Evolutionary conservation across 2,888 invertebrate genomes (phyloP), one percentile per base, ranked within the genome.

Genomic region (Nymphalis polychloros): DNA sequence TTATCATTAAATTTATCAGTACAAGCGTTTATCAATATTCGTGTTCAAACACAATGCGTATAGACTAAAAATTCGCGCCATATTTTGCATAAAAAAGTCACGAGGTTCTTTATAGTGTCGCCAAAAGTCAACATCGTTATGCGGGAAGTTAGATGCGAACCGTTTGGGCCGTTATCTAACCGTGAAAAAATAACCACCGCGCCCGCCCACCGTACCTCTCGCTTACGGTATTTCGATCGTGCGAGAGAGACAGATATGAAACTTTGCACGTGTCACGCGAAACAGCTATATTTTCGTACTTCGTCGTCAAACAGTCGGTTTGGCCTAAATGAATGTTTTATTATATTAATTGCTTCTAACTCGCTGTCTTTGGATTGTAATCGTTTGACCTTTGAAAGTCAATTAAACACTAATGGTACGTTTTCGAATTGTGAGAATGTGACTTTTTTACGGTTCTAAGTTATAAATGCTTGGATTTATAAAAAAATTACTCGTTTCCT

Each of bases 161-260:
- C 80, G 85, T 84, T 85, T 79, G 77, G 81, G 81, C 90, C 90
- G 91, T 89, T 90, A 91, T 87, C 86, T 91, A 89, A 85, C 90
- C 84, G 88, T 86, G 87, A 90, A 91, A 91, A 92, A 91, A 89
- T 84, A 82, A 75, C 78, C 77, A 73, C 73, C 59, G 63, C 81
- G 77, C 84, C 84, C 90, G 87, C 90, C 90, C 88, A 88, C 89
- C 77, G 72, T 67, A 76, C 80, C 81, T 81, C 81, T 84, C 78
- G 82, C 86, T 88, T 88, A 90, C 91, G 90, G 91, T 91, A 90
- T 91, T 91, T 90, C 87, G 89, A 90, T 82, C 84, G 90, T 77
- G 87, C 74, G 85, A 90, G 73, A 77, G 81, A 75, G 87, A 87
- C 70, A 76, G 80, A 73, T 64, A 76, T 70, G 73, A 69, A 70